phyloP scores from a whole-genome alignment of 2,113 vertebrate genomes.

The Cygnus buccinator region DNA sequence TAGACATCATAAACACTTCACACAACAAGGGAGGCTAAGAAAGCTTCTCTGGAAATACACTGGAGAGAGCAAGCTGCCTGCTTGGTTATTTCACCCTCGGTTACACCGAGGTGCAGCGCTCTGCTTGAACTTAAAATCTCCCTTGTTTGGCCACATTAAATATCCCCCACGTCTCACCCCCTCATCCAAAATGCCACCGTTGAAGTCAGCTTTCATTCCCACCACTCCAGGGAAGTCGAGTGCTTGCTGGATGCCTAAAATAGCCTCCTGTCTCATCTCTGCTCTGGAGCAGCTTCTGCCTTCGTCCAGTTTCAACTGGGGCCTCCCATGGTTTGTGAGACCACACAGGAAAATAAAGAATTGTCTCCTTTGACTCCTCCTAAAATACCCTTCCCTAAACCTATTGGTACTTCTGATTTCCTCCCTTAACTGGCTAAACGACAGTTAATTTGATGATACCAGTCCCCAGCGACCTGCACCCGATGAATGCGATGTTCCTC shows the following conservation, averaged over 20 bases:
- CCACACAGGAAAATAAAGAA: neutral
- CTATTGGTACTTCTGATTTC: neutral
- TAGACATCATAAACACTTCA: neutral
- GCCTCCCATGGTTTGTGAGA: neutral
- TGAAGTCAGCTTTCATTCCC: neutral
- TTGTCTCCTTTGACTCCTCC: rapidly evolving
- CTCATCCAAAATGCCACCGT: neutral
- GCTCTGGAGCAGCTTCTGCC: neutral
- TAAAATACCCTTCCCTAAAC: neutral
- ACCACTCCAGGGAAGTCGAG: neutral
- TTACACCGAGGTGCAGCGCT: rapidly evolving
- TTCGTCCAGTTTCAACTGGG: neutral
- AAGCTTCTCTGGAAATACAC: neutral
- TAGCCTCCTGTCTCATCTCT: neutral
- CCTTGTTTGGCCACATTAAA: neutral
- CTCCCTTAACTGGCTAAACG: neutral
- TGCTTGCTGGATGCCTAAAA: neutral
- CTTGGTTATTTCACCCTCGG: neutral
- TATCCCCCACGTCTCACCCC: neutral
- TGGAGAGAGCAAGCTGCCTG: neutral
- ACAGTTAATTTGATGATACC: neutral
- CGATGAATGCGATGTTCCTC: neutral
- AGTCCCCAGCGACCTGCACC: neutral
- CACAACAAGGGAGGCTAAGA: neutral
- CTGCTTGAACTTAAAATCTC: neutral